Evolutionary conservation across 2,797 vertebrate genomes (phyloP).

Genomic region (Enteromius anoplus): DNA sequence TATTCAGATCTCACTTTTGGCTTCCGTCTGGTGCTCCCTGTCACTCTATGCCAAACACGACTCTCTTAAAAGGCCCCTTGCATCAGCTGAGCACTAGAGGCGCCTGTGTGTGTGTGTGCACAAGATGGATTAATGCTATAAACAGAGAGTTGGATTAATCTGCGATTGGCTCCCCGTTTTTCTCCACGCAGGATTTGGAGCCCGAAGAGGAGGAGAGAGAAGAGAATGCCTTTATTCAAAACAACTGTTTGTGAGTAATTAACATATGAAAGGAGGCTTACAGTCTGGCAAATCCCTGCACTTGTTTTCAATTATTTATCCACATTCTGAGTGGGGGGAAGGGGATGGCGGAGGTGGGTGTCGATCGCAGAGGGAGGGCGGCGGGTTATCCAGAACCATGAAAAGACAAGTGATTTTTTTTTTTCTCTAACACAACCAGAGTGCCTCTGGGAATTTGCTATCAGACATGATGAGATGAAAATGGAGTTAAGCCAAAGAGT

Average conservation of each 20-base stretch:
- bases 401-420: constrained; percentile 52
- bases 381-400: constrained; percentile 55
- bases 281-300: constrained; percentile 59
- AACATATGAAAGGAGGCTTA: constrained; percentile 67
- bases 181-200: constrained; percentile 49
- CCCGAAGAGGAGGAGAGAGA: constrained; percentile 51
- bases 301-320: constrained; percentile 66
- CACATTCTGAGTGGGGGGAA: constrained; percentile 46
- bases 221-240: constrained; percentile 65
- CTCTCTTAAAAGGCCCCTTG: constrained; percentile 57
- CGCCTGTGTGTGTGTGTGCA: constrained; percentile 37
- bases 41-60: constrained; percentile 44
- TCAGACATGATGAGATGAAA: constrained; percentile 60
- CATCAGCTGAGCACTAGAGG: constrained; percentile 55
- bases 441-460: constrained; percentile 56
- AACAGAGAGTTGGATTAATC: constrained; percentile 57
- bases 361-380: constrained; percentile 52
- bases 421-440: constrained; percentile 38
- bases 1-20: constrained; percentile 56
- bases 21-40: constrained; percentile 44
- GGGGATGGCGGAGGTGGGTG: constrained; percentile 61
- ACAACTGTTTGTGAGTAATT: constrained; percentile 69
- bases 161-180: constrained; percentile 56
- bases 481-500: constrained; percentile 56
- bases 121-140: constrained; percentile 57